Evolutionary conservation across 35 echinoderm and acorn worm genomes (phyloP).

Genomic region (Hemicentrotus pulcherrimus): DNA sequence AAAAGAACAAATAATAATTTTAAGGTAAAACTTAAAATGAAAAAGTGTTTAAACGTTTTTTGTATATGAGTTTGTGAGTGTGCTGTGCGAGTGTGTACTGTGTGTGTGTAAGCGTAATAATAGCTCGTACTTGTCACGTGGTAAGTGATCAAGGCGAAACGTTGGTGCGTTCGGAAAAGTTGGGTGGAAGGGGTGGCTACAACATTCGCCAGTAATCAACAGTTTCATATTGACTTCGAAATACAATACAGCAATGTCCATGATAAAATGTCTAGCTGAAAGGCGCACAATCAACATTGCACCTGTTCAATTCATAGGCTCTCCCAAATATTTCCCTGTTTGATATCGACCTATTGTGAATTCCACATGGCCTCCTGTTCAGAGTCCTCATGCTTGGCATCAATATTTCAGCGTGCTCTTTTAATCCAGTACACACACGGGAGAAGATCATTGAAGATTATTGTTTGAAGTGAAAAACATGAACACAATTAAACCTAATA

Average conservation of each 20-base stretch:
- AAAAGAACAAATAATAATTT: too few relatives aligned
- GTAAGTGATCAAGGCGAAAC: too few relatives aligned
- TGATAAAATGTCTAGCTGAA: not conserved
- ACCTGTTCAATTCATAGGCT: not conserved
- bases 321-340: not conserved
- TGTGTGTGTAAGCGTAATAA: too few relatives aligned
- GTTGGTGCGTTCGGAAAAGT: too few relatives aligned
- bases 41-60: too few relatives aligned
- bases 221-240: not conserved
- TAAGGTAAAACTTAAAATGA: too few relatives aligned
- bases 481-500: not conserved
- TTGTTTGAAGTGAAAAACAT: not conserved
- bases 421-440: not conserved
- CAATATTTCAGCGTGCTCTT: slow-evolving; percentile 1
- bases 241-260: not conserved
- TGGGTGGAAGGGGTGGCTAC: not conserved
- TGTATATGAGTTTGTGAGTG: too few relatives aligned
- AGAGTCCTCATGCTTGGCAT: not conserved
- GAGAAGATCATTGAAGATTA: not conserved
- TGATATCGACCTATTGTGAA: not conserved
- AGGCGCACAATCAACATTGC: not conserved
- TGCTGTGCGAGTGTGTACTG: too few relatives aligned
- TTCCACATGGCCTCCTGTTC: not conserved
- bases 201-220: not conserved
- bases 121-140: too few relatives aligned